Conservation (phyloP, 1,140 invertebrate species). For the Conopomorpha cramerella region DNA sequence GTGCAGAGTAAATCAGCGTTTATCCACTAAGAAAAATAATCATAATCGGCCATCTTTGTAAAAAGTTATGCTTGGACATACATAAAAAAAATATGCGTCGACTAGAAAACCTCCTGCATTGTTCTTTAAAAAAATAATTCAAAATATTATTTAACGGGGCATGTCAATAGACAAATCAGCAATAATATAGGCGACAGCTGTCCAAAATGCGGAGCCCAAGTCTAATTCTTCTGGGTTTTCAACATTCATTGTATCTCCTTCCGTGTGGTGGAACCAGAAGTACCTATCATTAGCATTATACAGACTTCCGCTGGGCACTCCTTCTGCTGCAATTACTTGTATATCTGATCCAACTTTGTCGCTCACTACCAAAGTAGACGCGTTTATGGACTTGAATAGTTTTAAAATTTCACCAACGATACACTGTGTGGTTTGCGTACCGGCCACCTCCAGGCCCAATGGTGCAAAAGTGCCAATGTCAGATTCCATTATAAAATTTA, state of each 20-base stretch:
- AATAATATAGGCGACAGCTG: conserved; percentile 72
- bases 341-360: conserved; percentile 70
- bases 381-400: conserved; percentile 44
- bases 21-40: too few relatives aligned
- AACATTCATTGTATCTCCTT: conserved; percentile 78
- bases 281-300: conserved; percentile 73
- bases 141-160: conserved; percentile 60
- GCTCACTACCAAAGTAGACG: conserved; percentile 26
- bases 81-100: too few relatives aligned
- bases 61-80: too few relatives aligned
- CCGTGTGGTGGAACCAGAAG: conserved; percentile 83
- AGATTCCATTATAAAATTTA: conserved; percentile 76
- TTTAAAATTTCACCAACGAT: conserved; percentile 68
- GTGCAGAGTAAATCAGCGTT: too few relatives aligned
- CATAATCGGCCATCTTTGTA: too few relatives aligned
- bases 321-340: conserved; percentile 59
- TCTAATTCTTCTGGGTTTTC: conserved; percentile 71
- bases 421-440: conserved; percentile 63
- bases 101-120: too few relatives aligned
- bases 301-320: conserved; percentile 72
- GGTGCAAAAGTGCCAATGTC: conserved; percentile 83
- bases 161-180: conserved; percentile 74
- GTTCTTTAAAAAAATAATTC: too few relatives aligned
- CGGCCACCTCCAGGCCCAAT: conserved; percentile 65
- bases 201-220: conserved; percentile 74